These are phyloP conservation scores for Atta cephalotes DNA, from an alignment of 1,140 invertebrate species.

Conservation along the genomic window DNA sequence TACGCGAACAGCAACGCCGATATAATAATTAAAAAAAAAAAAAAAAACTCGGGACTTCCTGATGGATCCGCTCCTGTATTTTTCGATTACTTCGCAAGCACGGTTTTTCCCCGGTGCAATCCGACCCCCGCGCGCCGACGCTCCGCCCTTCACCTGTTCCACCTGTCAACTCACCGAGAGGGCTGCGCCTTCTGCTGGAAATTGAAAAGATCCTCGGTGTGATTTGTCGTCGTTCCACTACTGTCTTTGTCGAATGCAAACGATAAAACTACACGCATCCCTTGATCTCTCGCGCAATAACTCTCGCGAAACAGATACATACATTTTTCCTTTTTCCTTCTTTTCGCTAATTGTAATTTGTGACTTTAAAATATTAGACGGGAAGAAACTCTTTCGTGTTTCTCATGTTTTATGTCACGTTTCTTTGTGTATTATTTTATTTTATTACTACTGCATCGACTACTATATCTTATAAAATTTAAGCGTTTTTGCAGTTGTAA, in stretches of 20 bases:
- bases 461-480: background rate
- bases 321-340: background rate
- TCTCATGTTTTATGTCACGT: background rate
- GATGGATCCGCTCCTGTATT: conserved; percentile 66
- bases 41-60: conserved; percentile 74
- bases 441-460: too few species aligned
- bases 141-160: conserved; percentile 63
- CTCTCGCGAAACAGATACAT: conserved; percentile 8
- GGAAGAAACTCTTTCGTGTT: background rate
- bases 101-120: conserved; percentile 60
- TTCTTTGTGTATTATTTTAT: background rate
- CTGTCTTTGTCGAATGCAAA: conserved; percentile 48
- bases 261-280: conserved; percentile 27
- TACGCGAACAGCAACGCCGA: conserved; percentile 47
- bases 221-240: conserved; percentile 57
- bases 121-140: conserved; percentile 30
- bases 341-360: conserved; percentile 27
- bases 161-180: conserved; percentile 59
- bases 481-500: background rate
- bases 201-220: conserved; percentile 64
- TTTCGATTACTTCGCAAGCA: conserved; percentile 62
- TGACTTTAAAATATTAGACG: background rate
- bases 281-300: conserved; percentile 40
- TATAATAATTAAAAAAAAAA: conserved; percentile 79
- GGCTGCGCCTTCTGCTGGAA: conserved; percentile 53